A percentile compares a stretch with the other conserved stretches of the same genome.
These are phyloP conservation scores for Zophobas atratus DNA, from an alignment of 1,140 invertebrate species.

Conservation along the genomic window DNA sequence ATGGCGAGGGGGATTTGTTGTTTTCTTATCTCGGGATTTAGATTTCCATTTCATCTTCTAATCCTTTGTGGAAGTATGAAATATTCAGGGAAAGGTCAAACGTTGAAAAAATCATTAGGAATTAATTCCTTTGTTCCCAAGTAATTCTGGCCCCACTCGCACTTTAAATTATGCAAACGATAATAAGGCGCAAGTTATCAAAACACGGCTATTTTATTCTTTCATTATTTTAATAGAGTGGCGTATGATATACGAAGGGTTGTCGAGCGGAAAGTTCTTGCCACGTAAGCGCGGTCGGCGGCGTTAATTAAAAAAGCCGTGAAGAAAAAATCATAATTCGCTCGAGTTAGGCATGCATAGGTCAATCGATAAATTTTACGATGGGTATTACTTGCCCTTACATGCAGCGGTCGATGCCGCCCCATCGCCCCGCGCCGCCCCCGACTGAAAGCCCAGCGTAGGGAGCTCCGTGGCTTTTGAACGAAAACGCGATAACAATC, in stretches of 20 bases:
- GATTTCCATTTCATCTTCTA: conserved; percentile 4
- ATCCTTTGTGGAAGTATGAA: conserved; percentile 6
- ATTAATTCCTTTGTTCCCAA: conserved; percentile 33
- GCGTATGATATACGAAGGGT: conserved; percentile 5
- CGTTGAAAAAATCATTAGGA: conserved; percentile 31
- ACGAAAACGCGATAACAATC: conserved; percentile 59
- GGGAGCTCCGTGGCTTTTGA: conserved; percentile 54
- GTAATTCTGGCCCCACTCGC: conserved; percentile 13
- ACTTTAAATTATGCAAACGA: conserved; percentile 40
- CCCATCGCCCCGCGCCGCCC: conserved; percentile 22
- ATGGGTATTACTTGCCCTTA: conserved; percentile 59
- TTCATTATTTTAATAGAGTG: conserved; percentile 37
- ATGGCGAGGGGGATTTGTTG: conserved; percentile 1
- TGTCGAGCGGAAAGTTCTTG: conserved; percentile 18
- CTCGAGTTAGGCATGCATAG: conserved; percentile 54
- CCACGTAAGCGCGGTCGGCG: conserved; percentile 16
- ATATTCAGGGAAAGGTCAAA: conserved; percentile 24
- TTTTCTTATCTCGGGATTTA: conserved; percentile 8
- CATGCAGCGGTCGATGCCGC: conserved; percentile 58
- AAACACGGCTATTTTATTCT: conserved; percentile 34
- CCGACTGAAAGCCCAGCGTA: conserved; percentile 24
- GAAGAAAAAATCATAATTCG: conserved; percentile 53
- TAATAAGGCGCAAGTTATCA: conserved; percentile 34
- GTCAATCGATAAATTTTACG: conserved; percentile 61
- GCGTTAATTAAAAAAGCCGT: conserved; percentile 42